Base-by-base conservation (phyloP, 2,113 vertebrate species). In the Psophia crepitans region DNA sequence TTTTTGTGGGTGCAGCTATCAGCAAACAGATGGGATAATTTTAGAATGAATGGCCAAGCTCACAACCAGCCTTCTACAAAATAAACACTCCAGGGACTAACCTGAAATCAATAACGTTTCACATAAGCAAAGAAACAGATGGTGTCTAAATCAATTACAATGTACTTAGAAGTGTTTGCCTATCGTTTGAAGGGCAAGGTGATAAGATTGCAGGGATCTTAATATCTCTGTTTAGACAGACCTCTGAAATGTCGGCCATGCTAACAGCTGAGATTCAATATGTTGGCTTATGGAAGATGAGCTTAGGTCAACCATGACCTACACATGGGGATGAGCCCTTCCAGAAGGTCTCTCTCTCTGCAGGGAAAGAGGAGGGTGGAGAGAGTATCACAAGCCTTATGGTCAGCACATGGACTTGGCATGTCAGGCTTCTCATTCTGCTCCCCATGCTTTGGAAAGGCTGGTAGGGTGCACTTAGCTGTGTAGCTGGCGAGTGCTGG, bases 21-120 rank as follows among this genome's bases (percentile, higher is more conserved):
- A 63, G 64, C 20, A 56, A 43, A 66, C 0, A 1, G 20, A 28
- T 0, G 1, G 46, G 14, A 26, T 41, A 39, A 63, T 21, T 58
- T 74, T 2, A 66, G 73, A 63, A 39, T 17, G 61, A 91, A 49
- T 22, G 41, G 14, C 32, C 0, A 17, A 75, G 51, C 51, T 89
- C 54, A 58, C 68, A 74, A 43, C 18, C 30, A 70, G 43, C 11
- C 53, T 66, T 32, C 32, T 61, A n/a, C 33, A 68, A 82, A 82
- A 75, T 28, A 89, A 94, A 95, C 69, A 44, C 77, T 64, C 46
- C 61, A 43, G 74, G 39, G 43, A 56, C 27, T 68, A 68, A 60
- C 69, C 64, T 56, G 60, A 26, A 71, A 71, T 75, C 23, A 4
- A 48, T 84, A 76, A 68, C 56, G 87, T 43, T 43, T 61, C 76